Evolutionary conservation across 2,113 vertebrate genomes (phyloP), one percentile per base, ranked within the genome.

Genomic region (Chaetodon trifascialis): DNA sequence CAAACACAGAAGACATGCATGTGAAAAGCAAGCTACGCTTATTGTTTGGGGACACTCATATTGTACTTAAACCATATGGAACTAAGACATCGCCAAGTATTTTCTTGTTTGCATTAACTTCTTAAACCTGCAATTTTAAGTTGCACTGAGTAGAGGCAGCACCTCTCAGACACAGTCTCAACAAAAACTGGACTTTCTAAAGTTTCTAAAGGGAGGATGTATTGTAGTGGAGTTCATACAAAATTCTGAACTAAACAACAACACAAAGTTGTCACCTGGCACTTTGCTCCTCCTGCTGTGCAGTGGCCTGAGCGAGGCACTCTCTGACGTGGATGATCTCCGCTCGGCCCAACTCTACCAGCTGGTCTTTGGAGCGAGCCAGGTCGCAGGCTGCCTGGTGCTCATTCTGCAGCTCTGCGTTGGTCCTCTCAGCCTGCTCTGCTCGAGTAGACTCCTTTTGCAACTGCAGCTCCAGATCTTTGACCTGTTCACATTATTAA

Each of bases 381-480:
- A 96, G 88, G 74, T 89, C 92, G 34, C 68, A 92, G 7, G 95
- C 77, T 21, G 82, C 92, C 89, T 96, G 95, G 49, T 94, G 94
- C 65, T 97, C 93, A 4, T 79, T 76, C 64, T 83, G 89, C 25
- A 97, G 87, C 76, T 95, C 91, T 10, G 40, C 73, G 83, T 90
- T 95, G 38, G 75, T 89, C 72, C 85, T 93, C 38, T 96, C 95
- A 64, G 93, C 95, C 84, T 90, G 86, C 52, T 92, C 75, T 1
- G 92, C 87, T 93, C 96, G 94, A 54, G n/a, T 80, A 2, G 68
- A 85, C 85, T 95, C 92, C 47, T 91, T 90, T 38, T 95, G 88
- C 74, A 99, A 83, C 44, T 79, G 94, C 49, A 82, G 80, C 83
- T 97, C 94, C 19, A 96, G 81, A 14, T 92, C 90, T 67, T 87